Base-by-base conservation (phyloP, 2,113 vertebrate species). In the Nycticorax nycticorax region DNA sequence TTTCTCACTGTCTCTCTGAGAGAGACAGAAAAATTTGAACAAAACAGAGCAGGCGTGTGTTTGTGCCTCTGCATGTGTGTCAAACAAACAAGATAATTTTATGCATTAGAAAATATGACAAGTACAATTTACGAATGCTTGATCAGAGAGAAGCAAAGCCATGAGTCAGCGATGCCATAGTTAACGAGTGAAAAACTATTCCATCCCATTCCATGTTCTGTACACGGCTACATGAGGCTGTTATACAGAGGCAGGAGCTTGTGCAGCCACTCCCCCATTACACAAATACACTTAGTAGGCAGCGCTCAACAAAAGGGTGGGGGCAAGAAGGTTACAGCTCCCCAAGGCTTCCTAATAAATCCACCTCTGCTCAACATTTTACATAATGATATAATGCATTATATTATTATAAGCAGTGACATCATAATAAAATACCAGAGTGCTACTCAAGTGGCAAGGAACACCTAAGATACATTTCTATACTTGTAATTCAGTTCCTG, bases 361-460 rank as follows among this genome's bases (percentile, higher is more conserved):
- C 94, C 92, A 87, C 66, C 84, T 68, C 92, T 87, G 93, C 95
- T 87, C 77, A 26, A 21, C 43, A 9, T 89, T 93, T 88, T 91
- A 62, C 96, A 93, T 97, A 97, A 97, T 94, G 89, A 94, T 82
- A 87, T 16, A 96, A 95, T 8, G 87, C 81, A 0, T 95, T 79
- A 7, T 18, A 43, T 87, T 82, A 91, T 96, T 96, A 97, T 30
- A 74, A 41, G 78, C 52, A 76, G 89, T 95, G 95, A 96, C 95
- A 88, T 96, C 94, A 97, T 88, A 66, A 91, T 74, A 66, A 95
- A 97, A 82, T 56, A 76, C 69, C 14, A 8, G 77, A 95, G 71
- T 28, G 89, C 81, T 62, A 68, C 91, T 96, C 81, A 85, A 95
- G 92, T 59, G 89, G 85, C 86, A 66, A 89, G 87, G 87, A 96